A percentile compares a stretch with the other conserved stretches of the same genome.
Conservation (phyloP, 2,113 vertebrate genomes). For the Aspiorhynchus laticeps region DNA sequence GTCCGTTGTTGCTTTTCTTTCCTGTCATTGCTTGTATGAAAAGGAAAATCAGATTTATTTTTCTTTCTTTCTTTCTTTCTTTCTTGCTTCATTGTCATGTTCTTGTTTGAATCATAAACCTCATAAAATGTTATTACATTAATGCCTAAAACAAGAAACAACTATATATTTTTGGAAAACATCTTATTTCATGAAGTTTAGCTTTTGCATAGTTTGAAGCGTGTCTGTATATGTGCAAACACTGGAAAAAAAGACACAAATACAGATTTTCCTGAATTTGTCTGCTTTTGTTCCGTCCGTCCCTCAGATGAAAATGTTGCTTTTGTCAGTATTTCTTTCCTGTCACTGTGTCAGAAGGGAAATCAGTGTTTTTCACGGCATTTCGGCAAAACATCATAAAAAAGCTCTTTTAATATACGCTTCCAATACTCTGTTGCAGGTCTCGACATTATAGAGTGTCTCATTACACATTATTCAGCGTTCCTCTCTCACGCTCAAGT, state of each 20-base stretch:
- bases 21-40: too few species aligned
- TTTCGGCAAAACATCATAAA: not conserved
- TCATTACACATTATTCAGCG: conserved; percentile 1
- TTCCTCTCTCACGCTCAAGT: not conserved
- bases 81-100: too few species aligned
- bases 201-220: not conserved
- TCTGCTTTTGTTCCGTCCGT: not conserved
- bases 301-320: not conserved
- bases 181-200: too few species aligned
- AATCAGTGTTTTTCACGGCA: not conserved
- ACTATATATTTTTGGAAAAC: too few species aligned
- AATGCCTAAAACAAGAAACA: too few species aligned
- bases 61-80: too few species aligned
- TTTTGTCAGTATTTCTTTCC: not conserved
- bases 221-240: not conserved
- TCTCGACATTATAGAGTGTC: conserved; percentile 9
- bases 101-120: too few species aligned
- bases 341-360: not conserved
- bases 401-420: not conserved
- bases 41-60: too few species aligned
- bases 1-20: too few species aligned
- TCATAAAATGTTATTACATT: too few species aligned
- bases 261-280: not conserved
- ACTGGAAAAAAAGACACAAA: not conserved
- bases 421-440: not conserved